Evolutionary conservation across 2,113 vertebrate species (phyloP).

Genomic region (Rutilus rutilus): DNA sequence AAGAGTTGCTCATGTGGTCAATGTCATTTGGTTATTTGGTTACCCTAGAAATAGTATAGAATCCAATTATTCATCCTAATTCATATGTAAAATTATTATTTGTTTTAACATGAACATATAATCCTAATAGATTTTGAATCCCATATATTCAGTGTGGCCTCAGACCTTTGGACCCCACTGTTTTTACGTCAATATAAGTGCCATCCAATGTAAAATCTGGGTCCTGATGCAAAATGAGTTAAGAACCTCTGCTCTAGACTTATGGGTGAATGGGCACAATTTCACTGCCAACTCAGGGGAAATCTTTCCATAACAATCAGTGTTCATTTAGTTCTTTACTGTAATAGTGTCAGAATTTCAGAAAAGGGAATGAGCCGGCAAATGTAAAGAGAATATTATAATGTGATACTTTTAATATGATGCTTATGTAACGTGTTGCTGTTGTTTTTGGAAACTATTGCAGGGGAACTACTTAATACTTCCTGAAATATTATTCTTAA

Average conservation of each 20-base stretch:
- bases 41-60: too few relatives aligned
- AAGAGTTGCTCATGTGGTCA: neutral
- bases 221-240: neutral
- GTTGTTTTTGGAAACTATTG: neutral
- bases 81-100: neutral
- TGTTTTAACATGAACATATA: neutral
- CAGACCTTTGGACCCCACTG: neutral
- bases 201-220: neutral
- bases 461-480: constrained; percentile 45
- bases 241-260: neutral
- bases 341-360: constrained; percentile 39
- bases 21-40: neutral
- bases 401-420: constrained; percentile 18
- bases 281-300: constrained; percentile 73
- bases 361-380: neutral
- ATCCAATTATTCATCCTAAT: neutral
- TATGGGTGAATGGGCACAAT: constrained; percentile 39
- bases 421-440: neutral
- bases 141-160: neutral
- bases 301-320: constrained; percentile 57
- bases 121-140: neutral
- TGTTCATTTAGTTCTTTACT: constrained; percentile 64
- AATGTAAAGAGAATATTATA: constrained; percentile 21
- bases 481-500: constrained; percentile 66
- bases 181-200: neutral